phyloP scores from a whole-genome alignment of 1,140 invertebrate genomes.

The Leguminivora glycinivorella region DNA sequence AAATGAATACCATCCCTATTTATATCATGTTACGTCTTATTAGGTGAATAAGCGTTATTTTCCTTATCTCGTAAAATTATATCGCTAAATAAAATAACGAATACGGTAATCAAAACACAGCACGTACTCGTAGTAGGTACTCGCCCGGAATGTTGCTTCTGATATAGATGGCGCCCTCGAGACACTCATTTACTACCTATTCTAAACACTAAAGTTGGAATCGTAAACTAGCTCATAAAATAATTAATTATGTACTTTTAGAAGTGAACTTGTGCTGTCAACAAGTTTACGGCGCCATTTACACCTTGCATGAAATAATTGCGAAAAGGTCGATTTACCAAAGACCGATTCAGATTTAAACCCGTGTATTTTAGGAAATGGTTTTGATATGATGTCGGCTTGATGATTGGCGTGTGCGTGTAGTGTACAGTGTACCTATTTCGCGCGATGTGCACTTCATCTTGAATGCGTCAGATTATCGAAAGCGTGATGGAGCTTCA shows the following conservation, averaged over 20 bases:
- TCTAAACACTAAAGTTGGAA: not conserved
- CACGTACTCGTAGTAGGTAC: not conserved
- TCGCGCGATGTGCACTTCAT: no score
- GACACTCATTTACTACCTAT: not conserved
- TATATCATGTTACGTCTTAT: no score
- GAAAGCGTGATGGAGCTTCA: no score
- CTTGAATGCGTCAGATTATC: no score
- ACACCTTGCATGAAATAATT: not conserved
- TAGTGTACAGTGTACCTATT: no score
- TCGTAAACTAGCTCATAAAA: constrained; percentile 13
- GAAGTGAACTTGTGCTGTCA: constrained; percentile 16
- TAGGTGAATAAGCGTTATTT: no score
- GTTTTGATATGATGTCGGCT: no score
- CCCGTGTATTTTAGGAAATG: no score
- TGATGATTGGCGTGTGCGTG: no score
- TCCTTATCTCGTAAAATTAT: no score
- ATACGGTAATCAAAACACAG: not conserved
- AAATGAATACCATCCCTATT: no score
- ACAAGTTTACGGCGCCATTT: not conserved
- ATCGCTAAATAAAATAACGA: not conserved
- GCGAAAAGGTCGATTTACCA: not conserved
- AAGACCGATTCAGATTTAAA: no score
- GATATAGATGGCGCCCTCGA: constrained; percentile 9
- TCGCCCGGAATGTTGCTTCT: not conserved
- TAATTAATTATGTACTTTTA: constrained; percentile 16